Conservation (phyloP, 2,113 vertebrate species). For the Daubentonia madagascariensis region DNA sequence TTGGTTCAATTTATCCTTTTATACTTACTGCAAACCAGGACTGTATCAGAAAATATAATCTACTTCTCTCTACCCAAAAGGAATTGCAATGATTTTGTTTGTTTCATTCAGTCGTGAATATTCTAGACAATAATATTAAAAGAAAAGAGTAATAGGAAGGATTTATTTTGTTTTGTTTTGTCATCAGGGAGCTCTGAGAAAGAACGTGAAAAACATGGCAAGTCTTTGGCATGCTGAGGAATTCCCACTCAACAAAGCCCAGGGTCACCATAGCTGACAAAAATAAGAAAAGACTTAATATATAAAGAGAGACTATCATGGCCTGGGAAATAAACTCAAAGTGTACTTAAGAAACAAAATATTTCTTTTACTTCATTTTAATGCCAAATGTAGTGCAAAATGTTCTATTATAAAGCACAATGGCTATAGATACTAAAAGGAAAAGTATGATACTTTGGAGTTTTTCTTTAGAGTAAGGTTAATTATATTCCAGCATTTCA, state of each 20-base stretch:
- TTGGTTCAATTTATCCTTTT: neutral
- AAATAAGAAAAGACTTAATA: neutral
- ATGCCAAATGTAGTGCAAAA: neutral
- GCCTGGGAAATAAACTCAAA: neutral
- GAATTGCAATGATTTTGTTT: neutral
- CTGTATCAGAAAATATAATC: neutral
- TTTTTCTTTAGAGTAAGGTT: neutral
- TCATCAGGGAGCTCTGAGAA: neutral
- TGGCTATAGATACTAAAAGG: neutral
- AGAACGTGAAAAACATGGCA: neutral
- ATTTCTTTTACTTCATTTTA: neutral
- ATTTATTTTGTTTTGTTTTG: neutral
- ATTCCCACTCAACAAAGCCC: neutral
- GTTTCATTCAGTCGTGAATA: neutral
- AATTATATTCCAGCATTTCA: neutral
- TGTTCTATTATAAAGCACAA: neutral
- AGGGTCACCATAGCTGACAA: neutral
- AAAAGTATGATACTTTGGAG: neutral
- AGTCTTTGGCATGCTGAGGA: neutral
- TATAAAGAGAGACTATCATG: neutral
- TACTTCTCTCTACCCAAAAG: neutral
- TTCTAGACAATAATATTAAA: neutral
- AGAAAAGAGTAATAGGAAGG: neutral
- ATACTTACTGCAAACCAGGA: neutral
- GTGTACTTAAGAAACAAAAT: no score